Base-by-base conservation (phyloP, 2,113 vertebrate species). In the Tachycineta bicolor region DNA sequence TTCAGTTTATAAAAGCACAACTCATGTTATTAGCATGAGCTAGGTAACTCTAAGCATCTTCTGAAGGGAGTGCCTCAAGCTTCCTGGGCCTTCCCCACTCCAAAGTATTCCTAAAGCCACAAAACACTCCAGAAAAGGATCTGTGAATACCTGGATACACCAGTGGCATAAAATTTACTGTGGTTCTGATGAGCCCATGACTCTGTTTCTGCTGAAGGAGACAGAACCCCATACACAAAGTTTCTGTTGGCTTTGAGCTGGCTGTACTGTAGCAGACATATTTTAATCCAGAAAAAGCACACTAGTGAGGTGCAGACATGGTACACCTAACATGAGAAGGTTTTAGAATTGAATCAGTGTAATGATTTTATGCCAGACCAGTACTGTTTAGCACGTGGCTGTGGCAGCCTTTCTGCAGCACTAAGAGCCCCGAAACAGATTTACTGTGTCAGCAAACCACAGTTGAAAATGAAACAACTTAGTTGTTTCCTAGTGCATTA, bases 341-440 rank as follows among this genome's bases (percentile, higher is more conserved):
- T 52, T 94, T 93, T 75, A 31, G 4, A 60, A 75, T 0, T 39
- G 24, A 87, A 46, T 39, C 50, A 43, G 23, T 2, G 1, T 13
- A 87, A 83, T 23, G 34, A 91, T 93, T 94, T 94, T 63, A 70
- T 81, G 62, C 39, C 90, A 79, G 20, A 60, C 25, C 10, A 44
- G 19, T 7, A 28, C 12, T 55, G 44, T 29, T 87, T 28, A 89
- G 28, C 25, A 41, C 52, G 31, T 3, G 56, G 65, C 47, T 62
- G 41, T 70, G 60, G 69, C 39, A 93, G 76, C 39, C 29, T 43
- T 46, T 47, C 49, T 2, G 3, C 43, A 46, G 53, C 56, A 70
- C 3, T 4, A 10, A 91, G 62, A 82, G 39, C 21, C 56, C 39
- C 5, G 5, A 62, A 6, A 87, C 13, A 75, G 26, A 87, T 87